Conservation (phyloP, 2,888 invertebrate species). For the Diadegma fenestrale region DNA sequence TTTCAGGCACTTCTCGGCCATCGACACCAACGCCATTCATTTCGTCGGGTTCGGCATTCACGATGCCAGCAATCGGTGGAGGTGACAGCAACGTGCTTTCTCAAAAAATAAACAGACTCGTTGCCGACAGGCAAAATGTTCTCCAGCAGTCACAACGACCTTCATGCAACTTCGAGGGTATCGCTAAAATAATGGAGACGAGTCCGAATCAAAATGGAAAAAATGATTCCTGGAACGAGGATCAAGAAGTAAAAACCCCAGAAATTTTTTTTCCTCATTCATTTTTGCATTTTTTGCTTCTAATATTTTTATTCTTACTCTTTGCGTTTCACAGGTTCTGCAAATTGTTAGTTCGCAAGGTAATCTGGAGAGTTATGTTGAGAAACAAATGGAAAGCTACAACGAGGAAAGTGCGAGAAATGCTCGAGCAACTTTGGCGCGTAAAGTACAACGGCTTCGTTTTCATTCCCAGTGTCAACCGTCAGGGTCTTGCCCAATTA, state of each 20-base stretch:
- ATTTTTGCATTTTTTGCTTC: background rate
- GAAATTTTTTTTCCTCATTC: background rate
- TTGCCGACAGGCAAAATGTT: conserved; percentile 75
- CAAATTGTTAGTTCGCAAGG: conserved; percentile 81
- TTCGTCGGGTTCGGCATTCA: conserved; percentile 67
- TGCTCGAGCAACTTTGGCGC: conserved; percentile 85
- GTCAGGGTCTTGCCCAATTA: conserved; percentile 68
- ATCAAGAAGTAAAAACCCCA: conserved; percentile 79
- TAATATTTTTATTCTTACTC: background rate
- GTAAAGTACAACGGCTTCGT: conserved; percentile 87
- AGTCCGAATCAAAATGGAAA: conserved; percentile 79
- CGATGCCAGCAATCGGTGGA: conserved; percentile 57
- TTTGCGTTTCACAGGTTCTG: conserved; percentile 75
- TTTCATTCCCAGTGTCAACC: conserved; percentile 88
- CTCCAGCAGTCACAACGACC: conserved; percentile 68
- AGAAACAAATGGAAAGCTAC: conserved; percentile 68
- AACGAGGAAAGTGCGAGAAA: conserved; percentile 71
- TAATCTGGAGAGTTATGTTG: conserved; percentile 63
- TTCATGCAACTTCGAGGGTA: conserved; percentile 65
- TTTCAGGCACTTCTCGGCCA: conserved; percentile 87
- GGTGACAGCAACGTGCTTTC: conserved; percentile 67
- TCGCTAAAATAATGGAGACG: conserved; percentile 70
- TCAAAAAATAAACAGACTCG: conserved; percentile 77
- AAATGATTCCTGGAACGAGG: conserved; percentile 82
- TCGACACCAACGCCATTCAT: conserved; percentile 88